Evolutionary conservation across 2,888 invertebrate species (phyloP).

Genomic region (Pinctada fucata): DNA sequence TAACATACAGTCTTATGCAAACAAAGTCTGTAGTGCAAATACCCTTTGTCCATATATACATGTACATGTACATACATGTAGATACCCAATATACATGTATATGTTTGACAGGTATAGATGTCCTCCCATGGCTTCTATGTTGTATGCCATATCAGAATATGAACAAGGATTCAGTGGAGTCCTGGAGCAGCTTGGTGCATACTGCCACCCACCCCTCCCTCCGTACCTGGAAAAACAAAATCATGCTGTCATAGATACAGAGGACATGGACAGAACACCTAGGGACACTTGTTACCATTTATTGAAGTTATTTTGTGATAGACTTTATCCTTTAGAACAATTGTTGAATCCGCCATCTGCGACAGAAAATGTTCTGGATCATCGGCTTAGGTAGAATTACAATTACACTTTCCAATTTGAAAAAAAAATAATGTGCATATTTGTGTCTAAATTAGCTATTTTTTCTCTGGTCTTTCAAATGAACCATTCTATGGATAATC

Average conservation of each 20-base stretch:
- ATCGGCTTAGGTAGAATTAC: constrained; percentile 79
- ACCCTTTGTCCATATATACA: too few species aligned
- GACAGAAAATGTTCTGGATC: constrained; percentile 89
- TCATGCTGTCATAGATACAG: constrained; percentile 28
- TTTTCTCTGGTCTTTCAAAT: too few species aligned
- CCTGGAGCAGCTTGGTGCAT: constrained; percentile 50
- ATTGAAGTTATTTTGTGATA: constrained; percentile 85
- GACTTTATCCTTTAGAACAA: constrained; percentile 80
- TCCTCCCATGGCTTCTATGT: constrained; percentile 84
- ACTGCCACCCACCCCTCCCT: constrained; percentile 73
- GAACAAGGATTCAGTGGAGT: constrained; percentile 80
- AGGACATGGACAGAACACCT: constrained; percentile 41
- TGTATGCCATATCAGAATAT: constrained; percentile 86
- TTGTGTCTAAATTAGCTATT: too few species aligned
- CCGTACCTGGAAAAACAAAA: constrained; percentile 69
- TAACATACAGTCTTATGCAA: too few species aligned
- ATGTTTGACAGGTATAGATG: constrained; percentile 82
- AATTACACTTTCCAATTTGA: too few species aligned
- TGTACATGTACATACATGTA: too few species aligned
- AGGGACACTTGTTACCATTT: constrained; percentile 88
- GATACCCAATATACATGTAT: too few species aligned
- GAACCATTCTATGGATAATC: too few species aligned
- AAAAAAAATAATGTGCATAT: too few species aligned
- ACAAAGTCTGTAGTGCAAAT: too few species aligned
- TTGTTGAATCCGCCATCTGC: constrained; percentile 86